Conservation (phyloP, 64 coral and sea anemone genomes). For the Actinia equina region DNA sequence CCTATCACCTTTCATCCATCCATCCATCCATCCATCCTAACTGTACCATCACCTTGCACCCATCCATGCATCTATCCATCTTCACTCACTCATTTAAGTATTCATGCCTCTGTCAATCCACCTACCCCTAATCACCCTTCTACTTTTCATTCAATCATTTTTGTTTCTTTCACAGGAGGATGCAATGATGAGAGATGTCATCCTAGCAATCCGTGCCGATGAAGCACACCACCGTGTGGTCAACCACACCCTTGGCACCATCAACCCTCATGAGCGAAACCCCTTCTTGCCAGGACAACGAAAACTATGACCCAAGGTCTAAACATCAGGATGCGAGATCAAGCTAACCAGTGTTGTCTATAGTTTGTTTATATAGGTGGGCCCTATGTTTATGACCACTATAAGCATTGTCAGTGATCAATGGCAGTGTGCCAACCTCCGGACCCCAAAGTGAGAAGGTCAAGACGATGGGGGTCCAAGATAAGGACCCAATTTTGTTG, state of each 20-base stretch:
- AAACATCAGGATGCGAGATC: no score
- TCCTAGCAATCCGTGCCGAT: constrained; percentile 95
- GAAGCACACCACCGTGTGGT: constrained; percentile 97
- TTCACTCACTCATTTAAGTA: no score
- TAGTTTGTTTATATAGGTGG: no score
- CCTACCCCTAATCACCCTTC: neutral
- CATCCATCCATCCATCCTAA: neutral
- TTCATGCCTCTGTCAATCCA: neutral
- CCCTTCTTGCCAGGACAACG: constrained; percentile 89
- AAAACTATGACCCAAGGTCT: constrained; percentile 50
- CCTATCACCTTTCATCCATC: neutral
- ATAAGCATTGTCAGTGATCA: no score
- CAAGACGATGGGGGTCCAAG: no score
- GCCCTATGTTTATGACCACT: no score
- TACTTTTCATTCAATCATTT: neutral
- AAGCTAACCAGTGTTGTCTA: no score
- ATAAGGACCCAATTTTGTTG: no score
- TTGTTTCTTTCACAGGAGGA: constrained; percentile 53
- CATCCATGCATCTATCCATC: no score
- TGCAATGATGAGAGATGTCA: constrained; percentile 89
- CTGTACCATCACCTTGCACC: neutral
- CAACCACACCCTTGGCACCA: constrained; percentile 92
- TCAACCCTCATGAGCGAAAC: constrained; percentile 78
- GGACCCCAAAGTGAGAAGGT: no score
- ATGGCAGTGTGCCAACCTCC: no score